Evolutionary conservation across 2,797 vertebrate species (phyloP).

Genomic region (Cirrhinus mrigala): DNA sequence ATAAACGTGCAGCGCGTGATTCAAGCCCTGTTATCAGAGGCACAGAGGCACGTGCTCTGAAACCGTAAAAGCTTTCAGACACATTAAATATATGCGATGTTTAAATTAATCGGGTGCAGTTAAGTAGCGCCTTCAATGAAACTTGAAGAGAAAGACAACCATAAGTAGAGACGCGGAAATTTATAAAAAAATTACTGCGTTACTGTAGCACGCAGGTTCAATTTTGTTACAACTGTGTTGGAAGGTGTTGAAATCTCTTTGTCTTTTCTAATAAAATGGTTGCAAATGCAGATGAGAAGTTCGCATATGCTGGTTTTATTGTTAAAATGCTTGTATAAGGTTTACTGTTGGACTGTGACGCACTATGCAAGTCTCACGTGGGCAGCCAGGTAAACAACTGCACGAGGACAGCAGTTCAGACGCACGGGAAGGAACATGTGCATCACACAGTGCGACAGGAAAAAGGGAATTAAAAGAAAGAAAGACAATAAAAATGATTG

Average conservation of each 20-base stretch:
- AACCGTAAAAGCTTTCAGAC: not conserved
- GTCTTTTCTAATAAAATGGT: not conserved
- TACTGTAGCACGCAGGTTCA: not conserved
- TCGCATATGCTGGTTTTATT: not conserved
- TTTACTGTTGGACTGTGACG: constrained; percentile 43
- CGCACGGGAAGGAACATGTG: constrained; percentile 23
- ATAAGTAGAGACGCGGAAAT: not conserved
- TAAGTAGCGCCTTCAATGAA: not conserved
- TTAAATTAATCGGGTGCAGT: not conserved
- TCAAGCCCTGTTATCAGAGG: not conserved
- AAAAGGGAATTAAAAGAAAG: not conserved
- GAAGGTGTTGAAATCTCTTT: not conserved
- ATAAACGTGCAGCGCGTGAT: not conserved
- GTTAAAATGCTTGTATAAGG: not conserved
- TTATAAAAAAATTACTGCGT: not conserved
- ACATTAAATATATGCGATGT: not conserved
- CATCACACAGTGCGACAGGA: not conserved
- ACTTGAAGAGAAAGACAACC: not conserved
- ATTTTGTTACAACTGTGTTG: not conserved
- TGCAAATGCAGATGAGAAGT: not conserved
- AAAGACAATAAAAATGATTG: not conserved
- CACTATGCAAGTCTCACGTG: not conserved
- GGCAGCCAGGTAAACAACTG: constrained; percentile 49
- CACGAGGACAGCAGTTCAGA: not conserved
- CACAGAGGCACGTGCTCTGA: not conserved